Conservation (phyloP, 2,113 vertebrate species). For the Amphiprion percula region DNA sequence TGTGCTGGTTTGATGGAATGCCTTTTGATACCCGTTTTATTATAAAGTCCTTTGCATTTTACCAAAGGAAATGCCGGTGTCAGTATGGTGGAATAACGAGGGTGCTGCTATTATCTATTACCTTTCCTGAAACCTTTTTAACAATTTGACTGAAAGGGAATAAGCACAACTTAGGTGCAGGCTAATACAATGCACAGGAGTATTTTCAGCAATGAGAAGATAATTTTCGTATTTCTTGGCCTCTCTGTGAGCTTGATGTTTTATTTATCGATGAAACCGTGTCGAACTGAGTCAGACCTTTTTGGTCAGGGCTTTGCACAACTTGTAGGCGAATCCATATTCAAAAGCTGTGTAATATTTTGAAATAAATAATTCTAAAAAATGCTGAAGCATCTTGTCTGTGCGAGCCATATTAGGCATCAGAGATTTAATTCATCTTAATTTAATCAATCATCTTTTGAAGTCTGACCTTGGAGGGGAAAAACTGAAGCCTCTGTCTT, state of each 20-base stretch:
- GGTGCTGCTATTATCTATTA: constrained; percentile 42
- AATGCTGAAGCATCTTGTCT: constrained; percentile 55
- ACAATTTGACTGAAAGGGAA: constrained; percentile 30
- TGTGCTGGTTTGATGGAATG: constrained; percentile 12
- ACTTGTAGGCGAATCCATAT: constrained; percentile 37
- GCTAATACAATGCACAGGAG: constrained; percentile 38
- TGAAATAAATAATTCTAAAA: constrained; percentile 71
- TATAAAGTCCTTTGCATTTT: constrained; percentile 31
- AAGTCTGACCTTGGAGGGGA: constrained; percentile 68
- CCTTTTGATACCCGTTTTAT: constrained; percentile 8
- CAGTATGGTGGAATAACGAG: constrained; percentile 10
- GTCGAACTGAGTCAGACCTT: constrained; percentile 47
- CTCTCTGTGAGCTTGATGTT: constrained; percentile 56
- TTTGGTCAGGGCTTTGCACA: constrained; percentile 36
- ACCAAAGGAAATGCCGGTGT: constrained; percentile 22
- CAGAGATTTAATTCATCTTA: constrained; percentile 59
- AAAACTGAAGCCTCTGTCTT: constrained; percentile 39
- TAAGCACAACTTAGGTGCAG: constrained; percentile 47
- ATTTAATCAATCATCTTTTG: constrained; percentile 70
- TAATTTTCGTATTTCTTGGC: constrained; percentile 33
- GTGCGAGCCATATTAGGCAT: constrained; percentile 33
- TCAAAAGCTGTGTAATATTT: constrained; percentile 52
- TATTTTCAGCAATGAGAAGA: constrained; percentile 39
- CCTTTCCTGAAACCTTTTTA: constrained; percentile 5
- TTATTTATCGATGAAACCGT: constrained; percentile 70